phyloP scores from a whole-genome alignment of 2,797 vertebrate species.

The Muraenolepis orangiensis region DNA sequence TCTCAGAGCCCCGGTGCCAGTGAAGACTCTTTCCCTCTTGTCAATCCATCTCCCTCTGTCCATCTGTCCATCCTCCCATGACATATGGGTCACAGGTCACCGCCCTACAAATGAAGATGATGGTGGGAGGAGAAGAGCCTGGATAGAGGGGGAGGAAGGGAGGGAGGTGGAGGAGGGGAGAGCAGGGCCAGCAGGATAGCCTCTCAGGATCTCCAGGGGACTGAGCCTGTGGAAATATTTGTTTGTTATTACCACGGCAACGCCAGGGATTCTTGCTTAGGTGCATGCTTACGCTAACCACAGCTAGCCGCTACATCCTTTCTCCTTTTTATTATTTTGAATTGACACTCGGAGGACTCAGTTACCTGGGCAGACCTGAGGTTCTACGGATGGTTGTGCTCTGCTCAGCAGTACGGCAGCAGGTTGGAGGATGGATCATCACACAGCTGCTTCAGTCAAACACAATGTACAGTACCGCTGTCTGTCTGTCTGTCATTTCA shows the following conservation, averaged over 20 bases:
- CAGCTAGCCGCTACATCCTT: neutral
- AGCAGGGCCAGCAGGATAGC: conserved; percentile 10
- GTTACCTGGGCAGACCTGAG: too few species aligned
- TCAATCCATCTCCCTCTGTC: conserved; percentile 18
- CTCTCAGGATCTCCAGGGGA: conserved; percentile 1
- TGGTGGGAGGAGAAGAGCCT: conserved; percentile 16
- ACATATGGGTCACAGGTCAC: conserved; percentile 29
- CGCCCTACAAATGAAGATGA: conserved; percentile 28
- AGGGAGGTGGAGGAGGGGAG: neutral
- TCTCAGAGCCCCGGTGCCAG: neutral
- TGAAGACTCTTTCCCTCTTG: conserved; percentile 5
- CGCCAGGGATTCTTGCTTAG: conserved; percentile 1
- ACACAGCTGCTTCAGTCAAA: conserved; percentile 30
- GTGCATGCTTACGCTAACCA: neutral
- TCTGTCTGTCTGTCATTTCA: neutral
- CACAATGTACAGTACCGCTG: conserved; percentile 50
- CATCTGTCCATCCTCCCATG: conserved; percentile 38
- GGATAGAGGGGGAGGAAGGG: conserved; percentile 19
- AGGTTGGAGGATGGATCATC: conserved; percentile 55
- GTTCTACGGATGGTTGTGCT: too few species aligned
- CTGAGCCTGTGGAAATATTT: too few species aligned
- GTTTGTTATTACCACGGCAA: conserved; percentile 5
- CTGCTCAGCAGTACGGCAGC: neutral
- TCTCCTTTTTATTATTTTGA: neutral
- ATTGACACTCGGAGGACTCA: too few species aligned